These are phyloP conservation scores for Felis catus DNA, from an alignment of 2,113 vertebrate genomes.

Conservation along the genomic window F.catus_Fca126_mat1.0 CM031420.1:124479501-124480000, in stretches of 20 bases:
- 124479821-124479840: constrained; percentile 9
- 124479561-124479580: background rate
- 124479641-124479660: background rate
- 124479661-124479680: background rate
- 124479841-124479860: background rate
- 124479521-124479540: no score
- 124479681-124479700: background rate
- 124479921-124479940: background rate
- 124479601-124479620: background rate
- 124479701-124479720: background rate
- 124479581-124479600: background rate
- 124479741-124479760: background rate
- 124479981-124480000: background rate
- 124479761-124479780: background rate
- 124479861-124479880: constrained; percentile 6
- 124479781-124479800: background rate
- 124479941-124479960: background rate
- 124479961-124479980: background rate
- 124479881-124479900: background rate
- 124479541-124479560: background rate
- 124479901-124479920: background rate
- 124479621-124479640: background rate
- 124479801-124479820: background rate
- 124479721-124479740: background rate
- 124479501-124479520: no score